A percentile compares a stretch with the other conserved stretches of the same genome.
Conservation (phyloP, 2,797 vertebrate species). For the Falco naumanni region DNA sequence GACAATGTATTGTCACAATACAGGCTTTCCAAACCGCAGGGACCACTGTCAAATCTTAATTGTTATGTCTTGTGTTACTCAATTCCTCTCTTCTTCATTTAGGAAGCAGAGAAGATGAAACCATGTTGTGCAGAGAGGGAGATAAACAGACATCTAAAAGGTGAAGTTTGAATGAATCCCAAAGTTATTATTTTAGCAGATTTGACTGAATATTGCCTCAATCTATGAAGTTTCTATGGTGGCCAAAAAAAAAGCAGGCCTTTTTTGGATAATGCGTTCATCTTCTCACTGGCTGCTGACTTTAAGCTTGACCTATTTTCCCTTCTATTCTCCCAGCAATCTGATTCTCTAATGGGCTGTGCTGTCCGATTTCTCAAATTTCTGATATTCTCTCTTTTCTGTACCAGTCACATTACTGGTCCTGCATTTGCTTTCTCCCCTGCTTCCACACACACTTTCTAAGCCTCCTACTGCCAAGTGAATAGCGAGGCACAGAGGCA, state of each 20-base stretch:
- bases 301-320: not conserved
- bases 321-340: not conserved
- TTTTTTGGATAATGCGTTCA: not conserved
- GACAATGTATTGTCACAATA: not conserved
- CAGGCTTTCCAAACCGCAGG: not conserved
- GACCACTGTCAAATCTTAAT: not conserved
- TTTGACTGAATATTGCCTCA: not conserved
- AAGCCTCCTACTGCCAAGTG: not conserved
- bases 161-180: not conserved
- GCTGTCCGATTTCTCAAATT: not conserved
- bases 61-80: not conserved
- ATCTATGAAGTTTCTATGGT: not conserved
- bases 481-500: not conserved
- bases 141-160: not conserved
- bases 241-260: fast-evolving
- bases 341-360: not conserved
- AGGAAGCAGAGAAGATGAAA: not conserved
- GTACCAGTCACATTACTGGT: not conserved
- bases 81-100: not conserved
- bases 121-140: not conserved
- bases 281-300: not conserved
- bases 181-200: not conserved
- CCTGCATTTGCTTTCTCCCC: not conserved
- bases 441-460: not conserved
- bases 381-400: not conserved